Percentiles rank a stretch among this genome's conserved stretches.
These are phyloP conservation scores for Lordiphosa fenestrarum DNA, from an alignment of 2,888 invertebrate species.

Conservation along the genomic window DNA sequence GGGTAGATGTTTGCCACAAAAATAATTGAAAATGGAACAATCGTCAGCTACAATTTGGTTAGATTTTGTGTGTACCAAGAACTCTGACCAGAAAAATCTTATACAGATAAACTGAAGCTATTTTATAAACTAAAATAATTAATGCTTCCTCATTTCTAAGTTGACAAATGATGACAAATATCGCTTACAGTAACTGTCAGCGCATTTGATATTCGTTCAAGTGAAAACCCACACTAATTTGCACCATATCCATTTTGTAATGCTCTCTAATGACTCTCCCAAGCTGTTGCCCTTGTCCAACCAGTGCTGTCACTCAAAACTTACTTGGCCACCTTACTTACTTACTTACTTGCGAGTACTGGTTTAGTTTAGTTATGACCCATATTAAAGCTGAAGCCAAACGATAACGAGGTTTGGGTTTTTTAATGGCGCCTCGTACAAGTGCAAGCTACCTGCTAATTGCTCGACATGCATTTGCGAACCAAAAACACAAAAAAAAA, in stretches of 20 bases:
- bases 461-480: slow-evolving; percentile 19
- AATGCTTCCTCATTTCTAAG: no score
- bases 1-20: no score
- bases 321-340: background rate
- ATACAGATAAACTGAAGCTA: no score
- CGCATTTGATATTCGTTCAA: slow-evolving; percentile 20
- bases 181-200: background rate
- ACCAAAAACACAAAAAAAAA: slow-evolving; percentile 4
- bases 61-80: no score
- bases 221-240: slow-evolving; percentile 15
- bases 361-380: slow-evolving; percentile 62
- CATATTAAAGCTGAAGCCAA: slow-evolving; percentile 48
- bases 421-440: slow-evolving; percentile 16
- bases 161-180: no score
- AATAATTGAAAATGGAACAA: no score
- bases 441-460: slow-evolving; percentile 32
- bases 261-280: slow-evolving; percentile 48
- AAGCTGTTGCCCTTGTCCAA: no score
- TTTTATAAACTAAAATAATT: no score
- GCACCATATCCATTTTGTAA: slow-evolving; percentile 8
- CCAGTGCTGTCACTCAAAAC: slow-evolving; percentile 1
- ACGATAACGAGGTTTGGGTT: slow-evolving; percentile 31
- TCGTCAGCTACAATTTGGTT: no score
- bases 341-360: slow-evolving; percentile 43
- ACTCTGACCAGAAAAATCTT: no score